These are phyloP conservation scores for Neoscelio sp. DNA, from an alignment of 2,888 invertebrate species.

Conservation along the genomic window DNA sequence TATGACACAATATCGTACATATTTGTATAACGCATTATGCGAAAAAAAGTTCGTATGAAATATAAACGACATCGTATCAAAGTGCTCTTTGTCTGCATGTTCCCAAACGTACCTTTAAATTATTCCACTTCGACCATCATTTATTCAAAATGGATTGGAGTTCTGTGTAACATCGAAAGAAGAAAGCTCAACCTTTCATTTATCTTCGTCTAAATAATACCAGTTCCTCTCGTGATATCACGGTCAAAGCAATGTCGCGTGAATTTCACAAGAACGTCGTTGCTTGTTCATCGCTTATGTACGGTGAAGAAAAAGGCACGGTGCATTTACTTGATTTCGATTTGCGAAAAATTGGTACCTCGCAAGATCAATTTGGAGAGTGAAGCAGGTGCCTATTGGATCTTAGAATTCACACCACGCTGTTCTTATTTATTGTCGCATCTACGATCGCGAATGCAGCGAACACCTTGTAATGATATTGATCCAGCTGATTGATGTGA, in stretches of 20 bases:
- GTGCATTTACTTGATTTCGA: conserved; percentile 42
- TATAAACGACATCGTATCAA: conserved; percentile 51
- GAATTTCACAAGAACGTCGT: conserved; percentile 45
- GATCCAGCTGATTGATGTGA: conserved; percentile 44
- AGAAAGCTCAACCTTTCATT: conserved; percentile 57
- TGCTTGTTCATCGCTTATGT: conserved; percentile 35
- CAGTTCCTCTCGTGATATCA: conserved; percentile 30
- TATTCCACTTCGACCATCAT: conserved; percentile 54
- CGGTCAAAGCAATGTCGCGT: conserved; percentile 52
- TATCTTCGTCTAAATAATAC: conserved; percentile 52
- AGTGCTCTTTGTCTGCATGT: conserved; percentile 43
- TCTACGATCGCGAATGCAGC: conserved; percentile 49
- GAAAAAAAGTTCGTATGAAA: conserved; percentile 39
- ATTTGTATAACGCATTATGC: conserved; percentile 21
- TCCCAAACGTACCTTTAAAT: conserved; percentile 51
- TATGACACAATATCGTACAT: too few relatives aligned
- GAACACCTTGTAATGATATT: conserved; percentile 54
- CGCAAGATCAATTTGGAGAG: conserved; percentile 44
- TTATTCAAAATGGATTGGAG: conserved; percentile 64
- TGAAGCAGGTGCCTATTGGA: conserved; percentile 29
- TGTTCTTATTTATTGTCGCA: conserved; percentile 66
- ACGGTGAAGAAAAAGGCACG: background rate
- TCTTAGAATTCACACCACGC: conserved; percentile 59
- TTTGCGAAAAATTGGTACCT: conserved; percentile 45
- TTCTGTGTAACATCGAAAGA: conserved; percentile 51